Evolutionary conservation across 2,113 vertebrate genomes (phyloP).

Genomic region (Percina caprodes): DNA sequence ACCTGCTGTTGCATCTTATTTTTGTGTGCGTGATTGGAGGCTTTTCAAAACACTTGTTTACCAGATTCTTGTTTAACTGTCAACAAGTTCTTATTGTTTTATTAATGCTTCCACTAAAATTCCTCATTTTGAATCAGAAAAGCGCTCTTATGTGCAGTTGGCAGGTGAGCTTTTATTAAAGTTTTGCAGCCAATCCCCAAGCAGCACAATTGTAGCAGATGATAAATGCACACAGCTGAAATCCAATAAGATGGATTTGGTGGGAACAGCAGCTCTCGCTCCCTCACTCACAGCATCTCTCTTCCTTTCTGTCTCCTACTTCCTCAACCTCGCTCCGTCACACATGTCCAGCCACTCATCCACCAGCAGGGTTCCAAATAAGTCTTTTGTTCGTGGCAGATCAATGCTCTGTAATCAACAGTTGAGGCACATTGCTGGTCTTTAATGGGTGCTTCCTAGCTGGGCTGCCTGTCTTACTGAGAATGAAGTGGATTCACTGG

Average conservation of each 20-base stretch:
- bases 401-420: slow-evolving; percentile 65
- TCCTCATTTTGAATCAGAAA: slow-evolving; percentile 52
- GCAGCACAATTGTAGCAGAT: slow-evolving; percentile 64
- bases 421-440: slow-evolving; percentile 47
- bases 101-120: slow-evolving; percentile 53
- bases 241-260: slow-evolving; percentile 80
- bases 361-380: slow-evolving; percentile 46
- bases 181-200: slow-evolving; percentile 60
- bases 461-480: slow-evolving; percentile 36
- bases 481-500: slow-evolving; percentile 38
- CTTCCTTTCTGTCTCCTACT: not conserved
- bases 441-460: slow-evolving; percentile 62
- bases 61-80: slow-evolving; percentile 42
- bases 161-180: slow-evolving; percentile 76
- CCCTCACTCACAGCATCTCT: not conserved
- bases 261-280: slow-evolving; percentile 38
- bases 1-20: not conserved
- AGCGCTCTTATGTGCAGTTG: slow-evolving; percentile 29
- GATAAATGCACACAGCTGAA: slow-evolving; percentile 77
- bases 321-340: slow-evolving; percentile 8
- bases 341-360: slow-evolving; percentile 26
- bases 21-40: slow-evolving; percentile 34
- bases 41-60: slow-evolving; percentile 10
- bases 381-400: slow-evolving; percentile 49
- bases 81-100: no score